phyloP scores from a whole-genome alignment of 2,113 vertebrate species.

The Nyctereutes procyonoides region DNA sequence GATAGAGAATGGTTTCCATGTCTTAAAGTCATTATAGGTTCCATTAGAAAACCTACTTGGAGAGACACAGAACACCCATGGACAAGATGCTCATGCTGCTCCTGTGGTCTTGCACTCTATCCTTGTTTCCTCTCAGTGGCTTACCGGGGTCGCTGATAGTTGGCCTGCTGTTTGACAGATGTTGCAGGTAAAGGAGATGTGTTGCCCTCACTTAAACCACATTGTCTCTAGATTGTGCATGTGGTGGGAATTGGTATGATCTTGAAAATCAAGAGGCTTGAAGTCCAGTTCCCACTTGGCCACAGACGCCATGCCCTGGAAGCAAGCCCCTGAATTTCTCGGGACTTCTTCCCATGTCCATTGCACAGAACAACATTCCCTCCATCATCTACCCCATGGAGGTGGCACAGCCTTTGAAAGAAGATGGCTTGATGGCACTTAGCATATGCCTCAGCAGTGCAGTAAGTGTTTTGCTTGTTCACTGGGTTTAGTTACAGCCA shows the following conservation, averaged over 20 bases:
- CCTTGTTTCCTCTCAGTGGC: conserved; percentile 93
- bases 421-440: accelerated
- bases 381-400: accelerated
- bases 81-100: conserved; percentile 78
- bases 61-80: conserved; percentile 78
- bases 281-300: background rate
- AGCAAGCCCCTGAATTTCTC: background rate
- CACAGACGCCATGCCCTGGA: background rate
- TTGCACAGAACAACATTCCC: accelerated
- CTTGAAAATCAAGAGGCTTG: background rate
- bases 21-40: conserved; percentile 88
- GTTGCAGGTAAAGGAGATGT: conserved; percentile 88
- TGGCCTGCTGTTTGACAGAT: conserved; percentile 89
- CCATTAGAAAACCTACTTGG: conserved; percentile 89
- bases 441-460: accelerated
- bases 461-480: background rate
- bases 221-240: accelerated
- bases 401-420: background rate
- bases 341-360: background rate
- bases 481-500: accelerated
- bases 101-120: conserved; percentile 93
- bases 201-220: too few species aligned
- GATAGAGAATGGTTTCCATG: conserved; percentile 81
- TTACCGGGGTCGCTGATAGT: conserved; percentile 92
- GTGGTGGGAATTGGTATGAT: background rate